Percentiles rank a stretch among this genome's conserved stretches.
Evolutionary conservation across 2,113 vertebrate species (phyloP).

Genomic region (Channa argus): DNA sequence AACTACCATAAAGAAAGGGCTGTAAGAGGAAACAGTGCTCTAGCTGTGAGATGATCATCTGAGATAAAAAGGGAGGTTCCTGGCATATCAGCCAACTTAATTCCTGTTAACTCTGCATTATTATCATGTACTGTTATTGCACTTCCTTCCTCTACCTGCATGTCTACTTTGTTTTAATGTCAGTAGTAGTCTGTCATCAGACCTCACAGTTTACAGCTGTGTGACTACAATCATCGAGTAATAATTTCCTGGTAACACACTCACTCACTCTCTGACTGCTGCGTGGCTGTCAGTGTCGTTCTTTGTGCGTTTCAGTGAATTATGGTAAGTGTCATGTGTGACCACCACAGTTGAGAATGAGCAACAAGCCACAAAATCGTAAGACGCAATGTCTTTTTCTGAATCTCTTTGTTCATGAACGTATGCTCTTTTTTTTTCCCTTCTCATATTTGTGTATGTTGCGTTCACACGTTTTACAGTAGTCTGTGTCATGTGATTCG

Average conservation of each 20-base stretch:
- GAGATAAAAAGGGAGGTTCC: conserved; percentile 25
- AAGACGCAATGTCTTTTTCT: conserved; percentile 7
- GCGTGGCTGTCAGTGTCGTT: background rate
- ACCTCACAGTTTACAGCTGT: background rate
- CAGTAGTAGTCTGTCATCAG: background rate
- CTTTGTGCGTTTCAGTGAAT: conserved; percentile 40
- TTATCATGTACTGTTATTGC: background rate
- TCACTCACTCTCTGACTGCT: conserved; percentile 7
- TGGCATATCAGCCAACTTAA: conserved; percentile 20
- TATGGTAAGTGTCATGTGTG: conserved; percentile 42
- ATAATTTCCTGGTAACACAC: conserved; percentile 57
- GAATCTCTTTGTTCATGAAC: background rate
- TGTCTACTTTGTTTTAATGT: background rate
- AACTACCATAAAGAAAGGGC: background rate
- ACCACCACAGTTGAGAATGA: conserved; percentile 19
- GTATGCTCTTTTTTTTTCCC: too few relatives aligned
- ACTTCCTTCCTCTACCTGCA: conserved; percentile 37
- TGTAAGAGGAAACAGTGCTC: conserved; percentile 1
- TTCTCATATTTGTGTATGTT: background rate
- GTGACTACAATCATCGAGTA: conserved; percentile 23
- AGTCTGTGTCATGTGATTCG: background rate
- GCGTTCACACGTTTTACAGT: background rate
- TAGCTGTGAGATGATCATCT: background rate
- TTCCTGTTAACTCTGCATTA: conserved; percentile 38
- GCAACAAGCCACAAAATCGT: conserved; percentile 2